Evolutionary conservation across 2,113 vertebrate species (phyloP), one percentile per base, ranked within the genome.

Genomic region (Rhabdomys dilectus): DNA sequence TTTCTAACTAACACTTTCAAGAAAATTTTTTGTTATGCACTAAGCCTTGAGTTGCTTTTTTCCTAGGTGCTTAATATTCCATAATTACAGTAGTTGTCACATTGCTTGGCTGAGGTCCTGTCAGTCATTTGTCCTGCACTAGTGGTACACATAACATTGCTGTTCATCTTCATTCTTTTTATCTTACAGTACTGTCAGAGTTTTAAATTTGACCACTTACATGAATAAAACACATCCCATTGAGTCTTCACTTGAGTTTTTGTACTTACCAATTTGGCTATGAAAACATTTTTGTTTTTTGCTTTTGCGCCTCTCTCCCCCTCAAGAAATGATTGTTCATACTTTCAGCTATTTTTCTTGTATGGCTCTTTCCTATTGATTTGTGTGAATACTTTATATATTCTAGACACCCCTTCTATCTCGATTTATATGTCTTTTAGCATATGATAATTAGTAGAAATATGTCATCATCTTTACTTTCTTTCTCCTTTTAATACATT

Each of bases 101-200:
- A 87, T 76, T 91, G 31, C 51, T 77, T 97, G 93, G 77, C 60
- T n/a, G 68, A 82, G 90, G 82, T 93, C 19, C 5, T 68, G 60
- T 48, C 89, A 45, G 29, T 29, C 36, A 17, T 92, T 66, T 96
- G 39, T 4, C 60, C 29, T 39, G 7, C 22, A 88, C 2, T 13
- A 78, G 0, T 39, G 45, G 22, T 93, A 1, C 29, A 21, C 78
- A 85, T 36, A 36, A 7, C 60, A 82, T 31, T 34, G n/a, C 0
- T 53, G 16, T 91, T 95, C 64, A 81, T 53, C 21, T 51, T 22
- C 66, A 29, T 81, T 90, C n/a, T 92, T 60, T 76, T 91, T 77
- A 88, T 73, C 60, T 58, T 21, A 91, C 22, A 81, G 15, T 91
- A 77, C 56, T 66, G 29, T 87, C 70, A 85, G 42, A 93, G 72